A percentile compares a stretch with the other conserved stretches of the same genome.
These are phyloP conservation scores for Phragmatobia fuliginosa DNA, from an alignment of 2,888 invertebrate species.

Conservation along the genomic window DNA sequence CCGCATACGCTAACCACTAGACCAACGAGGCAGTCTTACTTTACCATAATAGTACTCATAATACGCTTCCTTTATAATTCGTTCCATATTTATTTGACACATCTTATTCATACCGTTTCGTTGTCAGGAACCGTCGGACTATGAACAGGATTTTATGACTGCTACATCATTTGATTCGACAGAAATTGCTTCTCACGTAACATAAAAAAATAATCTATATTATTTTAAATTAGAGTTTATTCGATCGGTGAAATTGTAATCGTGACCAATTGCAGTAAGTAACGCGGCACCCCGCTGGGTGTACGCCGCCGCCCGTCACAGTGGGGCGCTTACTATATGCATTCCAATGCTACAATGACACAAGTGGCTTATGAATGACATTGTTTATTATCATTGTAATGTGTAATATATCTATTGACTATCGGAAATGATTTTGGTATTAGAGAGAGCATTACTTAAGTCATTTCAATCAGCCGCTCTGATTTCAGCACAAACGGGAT, in stretches of 20 bases:
- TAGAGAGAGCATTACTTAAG: slow-evolving; percentile 31
- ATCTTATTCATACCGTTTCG: slow-evolving; percentile 38
- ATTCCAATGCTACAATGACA: slow-evolving; percentile 54
- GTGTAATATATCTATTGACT: slow-evolving; percentile 56
- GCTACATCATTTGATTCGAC: slow-evolving; percentile 41
- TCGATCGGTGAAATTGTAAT: slow-evolving; percentile 74
- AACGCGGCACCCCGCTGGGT: slow-evolving; percentile 69
- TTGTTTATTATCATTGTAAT: slow-evolving; percentile 67
- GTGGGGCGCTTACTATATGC: slow-evolving; percentile 66
- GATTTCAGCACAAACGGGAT: too few relatives aligned
- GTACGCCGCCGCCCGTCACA: slow-evolving; percentile 62
- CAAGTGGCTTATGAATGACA: slow-evolving; percentile 64
- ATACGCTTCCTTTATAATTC: slow-evolving; percentile 40
- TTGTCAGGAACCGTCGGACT: slow-evolving; percentile 26
- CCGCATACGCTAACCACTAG: too few relatives aligned
- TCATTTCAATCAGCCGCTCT: too few relatives aligned
- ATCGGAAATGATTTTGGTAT: slow-evolving; percentile 52
- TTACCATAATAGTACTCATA: background rate
- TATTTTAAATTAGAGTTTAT: slow-evolving; percentile 67
- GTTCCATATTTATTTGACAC: slow-evolving; percentile 42
- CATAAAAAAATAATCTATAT: slow-evolving; percentile 55
- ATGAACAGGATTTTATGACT: slow-evolving; percentile 39
- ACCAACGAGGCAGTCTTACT: too few relatives aligned
- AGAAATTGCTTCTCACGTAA: slow-evolving; percentile 38
- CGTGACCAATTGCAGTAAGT: slow-evolving; percentile 80